These are phyloP conservation scores for Gallinago paraguaiae DNA, from an alignment of 2,113 vertebrate genomes.

Conservation along the genomic window DNA sequence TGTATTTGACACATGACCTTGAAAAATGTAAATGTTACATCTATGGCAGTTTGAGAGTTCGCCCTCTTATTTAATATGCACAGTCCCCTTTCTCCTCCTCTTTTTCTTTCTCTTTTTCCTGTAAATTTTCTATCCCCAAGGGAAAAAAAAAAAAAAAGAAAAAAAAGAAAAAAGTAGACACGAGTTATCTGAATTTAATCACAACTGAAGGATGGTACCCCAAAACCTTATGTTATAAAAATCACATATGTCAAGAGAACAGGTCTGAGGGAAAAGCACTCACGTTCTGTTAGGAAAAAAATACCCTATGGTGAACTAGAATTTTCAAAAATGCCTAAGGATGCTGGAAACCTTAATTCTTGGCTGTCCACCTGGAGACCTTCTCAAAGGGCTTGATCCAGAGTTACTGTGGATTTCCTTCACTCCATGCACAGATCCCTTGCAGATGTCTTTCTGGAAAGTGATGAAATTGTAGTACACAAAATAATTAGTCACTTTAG, in stretches of 20 bases:
- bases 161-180: background rate
- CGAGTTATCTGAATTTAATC: background rate
- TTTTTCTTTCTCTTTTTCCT: background rate
- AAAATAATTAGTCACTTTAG: background rate
- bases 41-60: background rate
- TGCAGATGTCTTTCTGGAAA: background rate
- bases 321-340: background rate
- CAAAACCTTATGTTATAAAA: background rate
- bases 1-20: slow-evolving; percentile 46
- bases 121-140: background rate
- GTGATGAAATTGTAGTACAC: background rate
- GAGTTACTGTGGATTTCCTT: background rate
- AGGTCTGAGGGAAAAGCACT: background rate
- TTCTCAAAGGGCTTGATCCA: background rate
- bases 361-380: background rate
- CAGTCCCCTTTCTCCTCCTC: background rate
- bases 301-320: background rate
- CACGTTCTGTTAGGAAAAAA: background rate
- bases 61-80: background rate
- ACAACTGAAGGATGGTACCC: background rate
- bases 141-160: background rate
- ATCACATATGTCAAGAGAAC: background rate
- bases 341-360: background rate
- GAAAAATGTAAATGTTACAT: slow-evolving; percentile 47
- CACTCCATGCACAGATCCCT: background rate